A percentile compares a stretch with the other conserved stretches of the same genome.
phyloP scores from a whole-genome alignment of 1,140 invertebrate species.

The Brachionus calyciflorus region DNA sequence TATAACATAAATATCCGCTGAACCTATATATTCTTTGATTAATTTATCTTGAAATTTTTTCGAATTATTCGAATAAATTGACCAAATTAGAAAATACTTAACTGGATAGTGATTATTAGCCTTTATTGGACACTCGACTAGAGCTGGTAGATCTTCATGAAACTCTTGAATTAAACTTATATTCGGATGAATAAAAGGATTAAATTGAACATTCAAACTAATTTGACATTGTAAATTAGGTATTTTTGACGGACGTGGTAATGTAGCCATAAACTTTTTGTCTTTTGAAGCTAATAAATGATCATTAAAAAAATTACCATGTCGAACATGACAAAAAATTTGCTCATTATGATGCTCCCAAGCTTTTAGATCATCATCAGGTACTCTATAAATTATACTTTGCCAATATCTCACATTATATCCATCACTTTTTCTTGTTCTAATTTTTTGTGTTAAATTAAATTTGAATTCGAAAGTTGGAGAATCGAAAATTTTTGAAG shows the following conservation, averaged over 20 bases:
- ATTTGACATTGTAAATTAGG: neutral
- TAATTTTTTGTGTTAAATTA: neutral
- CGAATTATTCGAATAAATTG: neutral
- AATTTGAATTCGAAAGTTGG: neutral
- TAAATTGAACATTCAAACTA: constrained; percentile 14
- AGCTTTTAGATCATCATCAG: neutral
- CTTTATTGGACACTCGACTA: constrained; percentile 33
- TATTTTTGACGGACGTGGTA: neutral
- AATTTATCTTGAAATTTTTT: neutral
- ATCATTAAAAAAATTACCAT: neutral
- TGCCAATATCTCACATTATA: neutral
- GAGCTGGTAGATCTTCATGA: neutral
- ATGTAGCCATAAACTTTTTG: neutral
- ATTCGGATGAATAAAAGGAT: constrained; percentile 31
- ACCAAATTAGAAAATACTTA: neutral
- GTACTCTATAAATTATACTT: neutral
- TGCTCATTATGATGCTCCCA: constrained; percentile 22
- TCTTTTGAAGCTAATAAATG: neutral
- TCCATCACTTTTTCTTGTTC: neutral
- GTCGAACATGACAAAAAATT: constrained; percentile 1
- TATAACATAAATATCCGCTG: constrained; percentile 20
- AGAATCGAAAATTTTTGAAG: neutral
- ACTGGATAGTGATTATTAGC: constrained; percentile 20
- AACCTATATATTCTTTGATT: neutral
- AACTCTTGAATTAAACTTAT: neutral